Conservation (phyloP, 2,113 vertebrate genomes). For the Pseudorhombus dupliciocellatus region DNA sequence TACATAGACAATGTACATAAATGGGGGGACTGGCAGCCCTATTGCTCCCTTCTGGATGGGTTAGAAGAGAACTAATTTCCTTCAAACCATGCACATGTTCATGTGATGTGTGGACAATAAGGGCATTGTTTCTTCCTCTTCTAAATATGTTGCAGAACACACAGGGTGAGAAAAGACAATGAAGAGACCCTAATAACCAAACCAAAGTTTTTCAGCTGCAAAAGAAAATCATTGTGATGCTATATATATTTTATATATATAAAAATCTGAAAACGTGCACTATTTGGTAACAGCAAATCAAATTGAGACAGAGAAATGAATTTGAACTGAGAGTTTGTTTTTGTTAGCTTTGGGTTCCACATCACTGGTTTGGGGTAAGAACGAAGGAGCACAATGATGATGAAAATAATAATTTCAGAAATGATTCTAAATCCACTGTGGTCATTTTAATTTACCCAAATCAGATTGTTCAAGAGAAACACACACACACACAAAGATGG, state of each 20-base stretch:
- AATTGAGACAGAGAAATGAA: not conserved
- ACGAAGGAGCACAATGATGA: not conserved
- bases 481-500: constrained; percentile 12
- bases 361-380: not conserved
- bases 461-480: constrained; percentile 22
- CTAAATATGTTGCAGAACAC: too few relatives aligned
- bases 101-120: too few relatives aligned
- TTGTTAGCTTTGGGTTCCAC: constrained; percentile 6
- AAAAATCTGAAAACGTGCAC: too few relatives aligned
- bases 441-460: not conserved
- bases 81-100: too few relatives aligned
- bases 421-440: not conserved
- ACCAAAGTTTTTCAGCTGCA: not conserved
- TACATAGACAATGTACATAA: too few relatives aligned
- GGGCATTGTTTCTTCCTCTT: too few relatives aligned
- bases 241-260: too few relatives aligned
- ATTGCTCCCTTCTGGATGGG: too few relatives aligned
- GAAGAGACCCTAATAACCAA: too few relatives aligned
- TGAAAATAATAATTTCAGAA: not conserved
- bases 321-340: not conserved
- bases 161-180: too few relatives aligned
- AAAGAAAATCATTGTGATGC: constrained; percentile 4
- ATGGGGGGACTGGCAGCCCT: too few relatives aligned
- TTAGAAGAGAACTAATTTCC: too few relatives aligned
- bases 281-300: not conserved